phyloP scores from a whole-genome alignment of 2,797 vertebrate species.

The Scomberomorus guttatus region DNA sequence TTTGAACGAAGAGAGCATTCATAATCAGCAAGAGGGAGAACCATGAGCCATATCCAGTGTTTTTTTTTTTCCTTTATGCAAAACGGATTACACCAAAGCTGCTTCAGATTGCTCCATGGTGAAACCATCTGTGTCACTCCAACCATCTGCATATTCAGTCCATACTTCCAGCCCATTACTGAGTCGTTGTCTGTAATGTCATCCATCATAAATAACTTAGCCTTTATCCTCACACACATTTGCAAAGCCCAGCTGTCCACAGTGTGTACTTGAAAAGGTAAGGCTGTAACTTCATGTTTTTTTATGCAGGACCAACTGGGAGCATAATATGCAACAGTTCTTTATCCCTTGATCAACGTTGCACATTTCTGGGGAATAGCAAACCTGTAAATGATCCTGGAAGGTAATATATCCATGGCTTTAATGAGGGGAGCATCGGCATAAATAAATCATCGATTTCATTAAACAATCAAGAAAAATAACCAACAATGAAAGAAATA shows the following conservation, averaged over 20 bases:
- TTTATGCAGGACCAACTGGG: slow-evolving; percentile 63
- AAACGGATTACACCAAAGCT: slow-evolving; percentile 85
- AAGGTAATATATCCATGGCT: slow-evolving; percentile 69
- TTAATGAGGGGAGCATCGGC: slow-evolving; percentile 43
- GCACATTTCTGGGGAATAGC: slow-evolving; percentile 56
- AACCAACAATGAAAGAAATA: slow-evolving; percentile 61
- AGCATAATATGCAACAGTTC: slow-evolving; percentile 63
- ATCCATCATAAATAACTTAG: slow-evolving; percentile 79
- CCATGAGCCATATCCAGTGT: slow-evolving; percentile 72
- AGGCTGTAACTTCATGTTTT: slow-evolving; percentile 68
- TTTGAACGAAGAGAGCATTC: slow-evolving; percentile 86
- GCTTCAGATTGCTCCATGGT: slow-evolving; percentile 79
- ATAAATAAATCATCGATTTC: slow-evolving; percentile 53
- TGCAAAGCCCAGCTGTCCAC: slow-evolving; percentile 78
- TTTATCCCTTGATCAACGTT: slow-evolving; percentile 51
- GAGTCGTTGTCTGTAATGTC: slow-evolving; percentile 77
- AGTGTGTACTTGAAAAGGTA: slow-evolving; percentile 72
- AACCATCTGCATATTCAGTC: slow-evolving; percentile 79
- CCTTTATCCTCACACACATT: slow-evolving; percentile 71
- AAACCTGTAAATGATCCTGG: slow-evolving; percentile 67
- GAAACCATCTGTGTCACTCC: slow-evolving; percentile 83
- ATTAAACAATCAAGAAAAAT: slow-evolving; percentile 48
- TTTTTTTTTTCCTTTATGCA: slow-evolving; percentile 74
- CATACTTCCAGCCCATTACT: slow-evolving; percentile 80
- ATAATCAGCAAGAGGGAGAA: slow-evolving; percentile 83